phyloP scores from a whole-genome alignment of 2,113 vertebrate genomes.

The Marmota monax region DNA sequence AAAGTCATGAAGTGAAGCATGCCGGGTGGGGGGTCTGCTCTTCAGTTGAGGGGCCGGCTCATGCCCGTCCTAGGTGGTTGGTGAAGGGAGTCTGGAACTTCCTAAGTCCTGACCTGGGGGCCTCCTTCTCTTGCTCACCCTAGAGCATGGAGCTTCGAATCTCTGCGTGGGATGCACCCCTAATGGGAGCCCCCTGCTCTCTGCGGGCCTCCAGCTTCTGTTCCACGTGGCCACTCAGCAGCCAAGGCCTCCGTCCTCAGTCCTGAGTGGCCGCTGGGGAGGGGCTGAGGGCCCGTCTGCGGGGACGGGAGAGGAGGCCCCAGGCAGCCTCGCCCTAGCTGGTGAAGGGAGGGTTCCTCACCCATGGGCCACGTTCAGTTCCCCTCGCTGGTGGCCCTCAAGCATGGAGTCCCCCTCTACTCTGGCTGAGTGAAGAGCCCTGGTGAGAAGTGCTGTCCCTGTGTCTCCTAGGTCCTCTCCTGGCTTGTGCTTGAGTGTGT shows the following conservation, averaged over 20 bases:
- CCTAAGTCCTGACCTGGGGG: background rate
- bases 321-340: too few species aligned
- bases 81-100: background rate
- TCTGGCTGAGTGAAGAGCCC: background rate
- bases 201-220: background rate
- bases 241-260: background rate
- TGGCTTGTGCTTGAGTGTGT: background rate
- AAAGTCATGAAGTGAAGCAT: background rate
- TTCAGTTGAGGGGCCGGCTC: too few species aligned
- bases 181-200: background rate
- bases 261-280: background rate
- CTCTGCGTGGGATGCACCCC: background rate
- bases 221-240: background rate
- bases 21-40: background rate
- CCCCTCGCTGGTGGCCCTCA: background rate
- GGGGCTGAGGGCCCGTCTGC: too few species aligned
- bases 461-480: background rate
- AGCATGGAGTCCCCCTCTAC: background rate
- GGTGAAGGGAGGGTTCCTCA: background rate
- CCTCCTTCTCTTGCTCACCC: background rate
- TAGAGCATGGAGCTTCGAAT: fast-evolving
- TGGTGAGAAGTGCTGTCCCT: background rate
- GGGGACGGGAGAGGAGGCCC: background rate
- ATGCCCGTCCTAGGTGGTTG: background rate
- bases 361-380: background rate